Base-by-base conservation (phyloP, 2,113 vertebrate genomes). In the Globicephala melas region DNA sequence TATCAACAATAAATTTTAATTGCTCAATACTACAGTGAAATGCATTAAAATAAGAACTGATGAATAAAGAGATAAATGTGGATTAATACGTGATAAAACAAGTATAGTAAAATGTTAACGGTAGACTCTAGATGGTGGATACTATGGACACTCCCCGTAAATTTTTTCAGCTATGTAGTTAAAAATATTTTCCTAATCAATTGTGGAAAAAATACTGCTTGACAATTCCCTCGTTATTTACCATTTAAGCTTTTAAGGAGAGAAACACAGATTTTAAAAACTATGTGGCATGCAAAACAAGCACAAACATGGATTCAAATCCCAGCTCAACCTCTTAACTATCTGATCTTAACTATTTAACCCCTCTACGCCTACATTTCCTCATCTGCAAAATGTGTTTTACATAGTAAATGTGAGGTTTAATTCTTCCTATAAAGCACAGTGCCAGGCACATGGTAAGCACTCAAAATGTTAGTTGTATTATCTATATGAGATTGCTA, bases 1-100 rank as follows among this genome's bases (percentile, higher is more conserved):
- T 89, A 68, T 65, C 58, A 73, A 93, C 84, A 77, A 94, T 97
- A 92, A 85, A 89, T 41, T 91, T 96, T 84, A 90, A 94, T 67
- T 92, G 28, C 38, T 96, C 63, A 96, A 94, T 94, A 41, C 33
- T n/a, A 80, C 41, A 85, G 76, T 77, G 20, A 83, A 87, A 84
- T 79, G 15, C 15, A 94, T 79, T 92, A 92, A 82, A 88, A 82
- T 55, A 89, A 93, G 53, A 89, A 70, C 74, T 60, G 58, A 82
- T 90, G 20, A 93, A 91, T 47, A 82, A 70, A 91, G 3, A 6
- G 28, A 60, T 2, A 68, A 23, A 60, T 8, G 74, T 41, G 8
- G 14, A 80, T 70, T 95, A 87, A 77, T 44, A 74, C 6, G 8
- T 85, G 25, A 81, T 71, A 88, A 93, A 89, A 58, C 65, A 89